phyloP scores from a whole-genome alignment of 2,797 vertebrate species.

The Gallinago stenura region DNA sequence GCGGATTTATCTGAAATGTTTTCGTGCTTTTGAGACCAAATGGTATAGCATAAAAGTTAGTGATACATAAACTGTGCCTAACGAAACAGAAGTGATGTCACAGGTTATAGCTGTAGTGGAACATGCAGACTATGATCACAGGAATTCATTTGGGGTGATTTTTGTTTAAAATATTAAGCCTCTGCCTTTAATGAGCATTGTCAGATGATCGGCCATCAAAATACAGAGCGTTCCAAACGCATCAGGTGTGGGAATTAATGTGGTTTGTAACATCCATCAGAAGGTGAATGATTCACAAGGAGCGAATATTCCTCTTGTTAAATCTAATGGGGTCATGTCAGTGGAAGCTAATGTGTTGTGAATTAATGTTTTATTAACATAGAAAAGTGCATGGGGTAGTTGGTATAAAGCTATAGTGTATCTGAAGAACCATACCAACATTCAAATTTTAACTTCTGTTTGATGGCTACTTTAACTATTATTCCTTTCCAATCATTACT shows the following conservation, averaged over 20 bases:
- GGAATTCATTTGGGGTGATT: not conserved
- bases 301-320: not conserved
- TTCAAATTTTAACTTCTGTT: not conserved
- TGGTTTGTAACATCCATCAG: not conserved
- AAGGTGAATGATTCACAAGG: not conserved
- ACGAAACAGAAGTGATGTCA: not conserved
- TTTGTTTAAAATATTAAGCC: not conserved
- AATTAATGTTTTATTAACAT: not conserved
- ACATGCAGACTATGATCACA: fast-evolving
- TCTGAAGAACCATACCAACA: not conserved
- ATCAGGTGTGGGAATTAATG: not conserved
- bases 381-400: not conserved
- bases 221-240: not conserved
- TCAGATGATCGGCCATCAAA: not conserved
- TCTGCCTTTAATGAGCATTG: not conserved
- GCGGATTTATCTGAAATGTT: not conserved
- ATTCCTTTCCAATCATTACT: not conserved
- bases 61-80: not conserved
- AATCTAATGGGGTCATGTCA: not conserved
- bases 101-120: not conserved
- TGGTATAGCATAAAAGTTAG: not conserved
- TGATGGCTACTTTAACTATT: not conserved
- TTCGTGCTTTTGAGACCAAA: not conserved
- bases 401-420: not conserved
- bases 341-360: not conserved